A percentile compares a stretch with the other conserved stretches of the same genome.
These are phyloP conservation scores for Amphipoea lucens DNA, from an alignment of 2,888 invertebrate genomes.

Conservation along the genomic window DNA sequence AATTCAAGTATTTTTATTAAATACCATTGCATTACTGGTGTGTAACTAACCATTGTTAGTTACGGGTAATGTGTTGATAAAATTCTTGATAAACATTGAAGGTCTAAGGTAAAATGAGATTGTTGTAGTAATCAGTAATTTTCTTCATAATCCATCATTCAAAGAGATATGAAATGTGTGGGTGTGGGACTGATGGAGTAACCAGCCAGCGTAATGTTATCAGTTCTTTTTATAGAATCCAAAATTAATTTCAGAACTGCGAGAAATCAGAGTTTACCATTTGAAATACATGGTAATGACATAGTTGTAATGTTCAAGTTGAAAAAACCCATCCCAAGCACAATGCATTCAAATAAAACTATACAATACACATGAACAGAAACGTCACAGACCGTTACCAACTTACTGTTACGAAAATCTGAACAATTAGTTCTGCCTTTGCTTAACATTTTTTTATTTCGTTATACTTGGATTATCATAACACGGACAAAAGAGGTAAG, in stretches of 20 bases:
- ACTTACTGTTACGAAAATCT: conserved; percentile 67
- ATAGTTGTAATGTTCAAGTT: conserved; percentile 32
- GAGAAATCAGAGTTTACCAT: not conserved
- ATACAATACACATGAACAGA: conserved; percentile 51
- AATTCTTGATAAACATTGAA: conserved; percentile 46
- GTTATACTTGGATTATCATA: conserved; percentile 71
- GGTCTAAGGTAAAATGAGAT: conserved; percentile 33
- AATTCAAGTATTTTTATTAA: not conserved
- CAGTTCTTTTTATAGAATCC: not conserved
- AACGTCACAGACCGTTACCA: conserved; percentile 63
- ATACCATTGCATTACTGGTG: not conserved
- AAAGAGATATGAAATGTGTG: conserved; percentile 28
- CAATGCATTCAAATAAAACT: conserved; percentile 41
- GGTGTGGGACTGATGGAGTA: conserved; percentile 30
- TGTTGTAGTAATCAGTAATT: conserved; percentile 21
- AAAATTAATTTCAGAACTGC: conserved; percentile 3
- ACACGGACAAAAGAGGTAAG: conserved; percentile 50
- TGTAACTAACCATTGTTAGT: conserved; percentile 4
- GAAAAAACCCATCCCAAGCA: conserved; percentile 35
- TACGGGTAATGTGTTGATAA: conserved; percentile 33
- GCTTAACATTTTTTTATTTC: conserved; percentile 72
- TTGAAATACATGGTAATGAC: conserved; percentile 12
- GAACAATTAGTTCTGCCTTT: conserved; percentile 77
- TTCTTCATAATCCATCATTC: conserved; percentile 16
- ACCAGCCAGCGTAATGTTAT: not conserved